phyloP scores from a whole-genome alignment of 2,113 vertebrate genomes.

The Copsychus sechellarum region DNA sequence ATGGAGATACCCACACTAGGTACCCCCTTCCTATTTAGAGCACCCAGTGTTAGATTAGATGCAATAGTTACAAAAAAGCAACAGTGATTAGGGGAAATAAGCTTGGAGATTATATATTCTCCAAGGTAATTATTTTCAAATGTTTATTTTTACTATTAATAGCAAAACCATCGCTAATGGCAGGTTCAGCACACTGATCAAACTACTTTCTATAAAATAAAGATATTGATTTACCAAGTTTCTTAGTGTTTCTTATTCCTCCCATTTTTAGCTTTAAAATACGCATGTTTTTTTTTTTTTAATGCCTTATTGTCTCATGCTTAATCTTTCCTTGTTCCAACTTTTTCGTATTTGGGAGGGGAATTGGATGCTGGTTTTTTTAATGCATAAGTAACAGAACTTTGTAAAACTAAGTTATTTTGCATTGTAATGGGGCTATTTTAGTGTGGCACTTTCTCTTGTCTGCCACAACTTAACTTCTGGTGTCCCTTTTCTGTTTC shows the following conservation, averaged over 20 bases:
- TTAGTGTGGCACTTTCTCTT: background rate
- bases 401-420: background rate
- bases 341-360: background rate
- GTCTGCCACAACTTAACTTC: background rate
- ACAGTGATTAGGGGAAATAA: background rate
- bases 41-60: constrained; percentile 34
- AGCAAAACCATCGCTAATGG: background rate
- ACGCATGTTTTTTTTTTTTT: accelerated
- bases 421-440: background rate
- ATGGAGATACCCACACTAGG: background rate
- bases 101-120: background rate
- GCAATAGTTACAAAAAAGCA: background rate
- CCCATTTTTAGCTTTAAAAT: background rate
- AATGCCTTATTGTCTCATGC: accelerated
- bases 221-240: background rate
- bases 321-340: background rate
- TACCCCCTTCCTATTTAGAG: background rate
- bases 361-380: no score
- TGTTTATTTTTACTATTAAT: constrained; percentile 57
- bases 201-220: constrained; percentile 56
- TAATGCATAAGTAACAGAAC: background rate
- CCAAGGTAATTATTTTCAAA: constrained; percentile 22
- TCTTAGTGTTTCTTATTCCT: background rate
- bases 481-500: background rate
- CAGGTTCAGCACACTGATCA: constrained; percentile 35